phyloP scores from a whole-genome alignment of 2,113 vertebrate genomes.

The Thinocorus orbignyianus region DNA sequence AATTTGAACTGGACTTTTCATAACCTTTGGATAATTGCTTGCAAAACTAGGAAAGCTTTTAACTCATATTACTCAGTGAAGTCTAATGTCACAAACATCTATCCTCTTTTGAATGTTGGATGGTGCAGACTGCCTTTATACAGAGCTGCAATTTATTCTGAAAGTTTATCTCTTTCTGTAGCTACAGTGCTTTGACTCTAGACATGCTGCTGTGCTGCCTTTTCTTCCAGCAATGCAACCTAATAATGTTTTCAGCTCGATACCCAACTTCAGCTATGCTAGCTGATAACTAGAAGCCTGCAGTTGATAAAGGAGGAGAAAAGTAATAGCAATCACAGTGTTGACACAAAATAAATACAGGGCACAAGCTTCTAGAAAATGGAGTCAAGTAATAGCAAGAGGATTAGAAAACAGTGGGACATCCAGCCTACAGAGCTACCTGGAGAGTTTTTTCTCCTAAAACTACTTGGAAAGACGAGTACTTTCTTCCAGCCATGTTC shows the following conservation, averaged over 20 bases:
- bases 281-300: background rate
- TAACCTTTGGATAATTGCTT: constrained; percentile 41
- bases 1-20: background rate
- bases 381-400: background rate
- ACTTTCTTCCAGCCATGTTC: background rate
- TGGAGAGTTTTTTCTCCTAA: background rate
- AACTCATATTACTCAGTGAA: background rate
- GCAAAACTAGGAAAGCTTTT: constrained; percentile 30
- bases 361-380: background rate
- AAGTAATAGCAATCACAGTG: background rate
- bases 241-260: background rate
- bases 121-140: background rate
- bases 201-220: background rate
- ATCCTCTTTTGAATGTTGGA: background rate
- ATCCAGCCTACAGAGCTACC: background rate
- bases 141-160: background rate
- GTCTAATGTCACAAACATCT: background rate
- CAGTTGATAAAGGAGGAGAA: background rate
- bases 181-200: background rate
- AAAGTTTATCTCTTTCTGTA: background rate
- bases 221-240: background rate
- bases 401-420: background rate
- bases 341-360: constrained; percentile 16
- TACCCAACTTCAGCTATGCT: background rate
- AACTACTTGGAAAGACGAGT: background rate